Base-by-base conservation (phyloP, 1,140 invertebrate genomes). In the Zaprionus ornatus region DNA sequence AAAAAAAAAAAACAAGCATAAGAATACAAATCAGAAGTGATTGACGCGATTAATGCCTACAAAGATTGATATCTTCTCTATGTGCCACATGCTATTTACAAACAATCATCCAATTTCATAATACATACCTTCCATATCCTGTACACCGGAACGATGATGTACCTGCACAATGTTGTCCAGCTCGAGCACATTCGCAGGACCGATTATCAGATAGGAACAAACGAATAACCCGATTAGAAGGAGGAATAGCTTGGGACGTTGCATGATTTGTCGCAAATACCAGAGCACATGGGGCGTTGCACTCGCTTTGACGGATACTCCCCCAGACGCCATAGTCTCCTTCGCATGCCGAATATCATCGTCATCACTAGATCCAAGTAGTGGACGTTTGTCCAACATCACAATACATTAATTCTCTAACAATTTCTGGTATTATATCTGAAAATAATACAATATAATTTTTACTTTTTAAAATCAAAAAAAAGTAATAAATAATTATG, bases 101-200 rank as follows among this genome's bases (percentile, higher is more conserved):
- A 29, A 29, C 9, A 29, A 29, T 29, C 27, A 29, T n/a, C 12
- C 5, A 50, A 35, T 19, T 13, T 23, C 21, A 13, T 4, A 23
- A 19, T 70, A 92, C 91, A 19, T 70, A 92, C 91, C 91, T 80
- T 91, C 91, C 84, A 87, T 90, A 42, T 86, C 88, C 37, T 79
- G 59, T 5, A 87, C 86, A 50, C 77, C 82, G 17, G 91, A 92
- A 23, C 83, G 74, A 75, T 91, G 86, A 25, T 78, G 75, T 3
- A 91, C 90, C 3, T 73, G 57, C 2, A 85, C 23, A 9, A 68
- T 69, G 64, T 45, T 74, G 7, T 63, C 79, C 59, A 82, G 29
- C n/a, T 90, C 82, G 4, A 91, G 69, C 5, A 91, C 79, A 63
- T 82, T 75, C 12, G 60, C 72, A 4, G 74, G 65, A 2, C 77